A percentile compares a stretch with the other conserved stretches of the same genome.
phyloP scores from a whole-genome alignment of 2,888 invertebrate species.

The Drosophila emarginata region DNA sequence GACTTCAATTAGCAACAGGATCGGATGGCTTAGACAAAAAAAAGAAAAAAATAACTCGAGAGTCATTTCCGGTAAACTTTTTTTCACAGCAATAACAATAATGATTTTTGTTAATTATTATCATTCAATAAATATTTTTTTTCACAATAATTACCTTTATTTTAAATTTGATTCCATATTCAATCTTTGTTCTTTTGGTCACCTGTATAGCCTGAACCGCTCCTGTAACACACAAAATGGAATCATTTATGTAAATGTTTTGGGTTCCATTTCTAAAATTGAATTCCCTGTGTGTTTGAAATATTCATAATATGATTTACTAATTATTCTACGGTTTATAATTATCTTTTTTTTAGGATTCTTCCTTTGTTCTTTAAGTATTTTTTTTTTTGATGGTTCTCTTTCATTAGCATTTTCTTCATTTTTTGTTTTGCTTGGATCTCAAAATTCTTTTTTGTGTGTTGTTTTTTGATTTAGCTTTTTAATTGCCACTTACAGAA shows the following conservation, averaged over 20 bases:
- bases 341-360: neutral
- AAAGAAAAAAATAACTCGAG: no score
- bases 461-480: slow-evolving; percentile 33
- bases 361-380: neutral
- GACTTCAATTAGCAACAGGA: neutral
- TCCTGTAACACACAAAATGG: neutral
- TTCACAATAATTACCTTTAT: no score
- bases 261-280: no score
- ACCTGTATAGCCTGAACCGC: neutral
- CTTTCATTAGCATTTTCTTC: slow-evolving; percentile 43
- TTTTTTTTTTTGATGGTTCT: slow-evolving; percentile 26
- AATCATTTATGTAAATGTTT: neutral
- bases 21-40: neutral
- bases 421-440: slow-evolving; percentile 1
- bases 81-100: no score
- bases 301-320: slow-evolving; percentile 5
- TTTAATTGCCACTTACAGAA: slow-evolving; percentile 72
- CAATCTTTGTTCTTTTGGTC: no score
- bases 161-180: no score
- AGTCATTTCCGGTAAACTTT: no score
- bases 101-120: no score
- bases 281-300: neutral
- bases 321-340: neutral
- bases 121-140: no score
- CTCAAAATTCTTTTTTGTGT: slow-evolving; percentile 17